Evolutionary conservation across 2,113 vertebrate species (phyloP), one percentile per base, ranked within the genome.

Genomic region (Brachyhypopomus gauderio): DNA sequence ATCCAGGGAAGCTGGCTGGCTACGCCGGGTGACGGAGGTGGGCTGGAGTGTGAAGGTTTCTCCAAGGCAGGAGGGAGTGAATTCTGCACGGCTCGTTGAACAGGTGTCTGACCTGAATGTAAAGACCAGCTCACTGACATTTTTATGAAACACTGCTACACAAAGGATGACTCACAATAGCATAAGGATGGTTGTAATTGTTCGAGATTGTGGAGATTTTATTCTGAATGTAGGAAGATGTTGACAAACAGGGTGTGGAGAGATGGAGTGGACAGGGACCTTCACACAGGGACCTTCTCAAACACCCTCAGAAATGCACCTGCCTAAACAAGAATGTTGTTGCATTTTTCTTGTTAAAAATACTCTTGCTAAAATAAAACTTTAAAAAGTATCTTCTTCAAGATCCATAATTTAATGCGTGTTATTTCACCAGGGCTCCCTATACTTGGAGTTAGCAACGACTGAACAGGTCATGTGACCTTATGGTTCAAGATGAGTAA

Each of bases 1-100:
- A 48, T 79, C 67, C 22, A 12, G n/a, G 22, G 9, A 66, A 71
- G 25, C 77, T 27, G 34, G 34, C 71, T 79, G 59, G 60, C 77
- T n/a, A 23, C 71, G 52, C 52, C 36, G 52, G 34, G 22, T 59
- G 64, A 70, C 64, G 25, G 17, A 59, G 64, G 36, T 11, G 4
- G 27, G 77, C 36, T 78, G 64, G 45, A 6, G 55, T 34, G 22
- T 27, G 23, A 71, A 60, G 55, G 77, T 59, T 71, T 71, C 25
- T 59, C 19, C 22, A 60, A 58, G 4, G 34, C 59, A 2, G 67
- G 16, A 22, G 77, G 36, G 22, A 23, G 25, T n/a, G 7, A 70
- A 59, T 2, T 78, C 27, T 78, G 17, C 55, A 67, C 0, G 11
- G 64, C 64, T 36, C 17, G 2, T 67, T 36, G 3, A 4, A 66